Conservation (phyloP, 1,140 invertebrate genomes). For the Druon quercuslanigerum region DNA sequence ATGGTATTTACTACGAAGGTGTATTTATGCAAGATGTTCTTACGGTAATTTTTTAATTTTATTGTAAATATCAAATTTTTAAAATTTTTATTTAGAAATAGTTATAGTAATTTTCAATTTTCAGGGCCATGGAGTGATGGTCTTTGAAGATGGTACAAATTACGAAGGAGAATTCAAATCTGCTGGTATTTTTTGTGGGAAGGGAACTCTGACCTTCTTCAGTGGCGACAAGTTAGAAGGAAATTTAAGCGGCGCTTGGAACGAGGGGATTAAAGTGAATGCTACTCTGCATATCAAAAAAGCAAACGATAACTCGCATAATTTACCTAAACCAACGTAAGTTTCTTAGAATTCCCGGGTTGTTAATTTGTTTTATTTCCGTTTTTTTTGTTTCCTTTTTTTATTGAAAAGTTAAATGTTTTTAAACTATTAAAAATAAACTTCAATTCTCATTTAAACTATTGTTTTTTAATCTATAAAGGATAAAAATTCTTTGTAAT, state of each 20-base stretch:
- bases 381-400: no score
- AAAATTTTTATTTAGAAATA: neutral
- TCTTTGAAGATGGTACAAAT: constrained; percentile 91
- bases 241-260: constrained; percentile 83
- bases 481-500: no score
- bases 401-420: no score
- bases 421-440: no score
- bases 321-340: constrained; percentile 79
- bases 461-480: no score
- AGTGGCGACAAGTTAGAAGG: constrained; percentile 84
- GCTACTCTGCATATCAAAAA: constrained; percentile 84
- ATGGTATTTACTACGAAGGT: constrained; percentile 94
- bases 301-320: constrained; percentile 71
- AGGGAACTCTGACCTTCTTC: constrained; percentile 85
- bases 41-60: constrained; percentile 76
- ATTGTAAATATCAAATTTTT: constrained; percentile 31
- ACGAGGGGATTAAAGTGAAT: constrained; percentile 88
- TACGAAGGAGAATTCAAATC: constrained; percentile 92
- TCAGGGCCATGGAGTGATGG: constrained; percentile 89
- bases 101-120: constrained; percentile 17
- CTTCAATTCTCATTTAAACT: no score
- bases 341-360: constrained; percentile 42
- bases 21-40: constrained; percentile 86
- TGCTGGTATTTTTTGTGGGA: constrained; percentile 85
- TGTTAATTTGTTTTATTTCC: neutral